Base-by-base conservation (phyloP, 2,113 vertebrate genomes). In the Pseudorhombus dupliciocellatus region DNA sequence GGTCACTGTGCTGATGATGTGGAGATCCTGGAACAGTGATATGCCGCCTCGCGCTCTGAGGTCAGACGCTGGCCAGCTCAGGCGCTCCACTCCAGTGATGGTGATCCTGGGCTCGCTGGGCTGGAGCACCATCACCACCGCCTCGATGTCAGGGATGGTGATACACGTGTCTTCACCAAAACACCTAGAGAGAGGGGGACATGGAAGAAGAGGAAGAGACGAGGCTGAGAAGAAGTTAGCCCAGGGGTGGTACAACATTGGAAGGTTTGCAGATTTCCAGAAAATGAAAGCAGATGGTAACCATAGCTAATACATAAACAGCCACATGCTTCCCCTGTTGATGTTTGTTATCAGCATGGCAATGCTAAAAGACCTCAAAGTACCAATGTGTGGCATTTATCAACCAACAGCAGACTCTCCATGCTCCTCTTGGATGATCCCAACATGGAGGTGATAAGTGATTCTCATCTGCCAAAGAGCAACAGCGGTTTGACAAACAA, bases 151-250 rank as follows among this genome's bases (percentile, higher is more conserved):
- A 1, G 97, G 96, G 86, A 99, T 94, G 71, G 87, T 95, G 86
- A 99, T 96, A 66, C 98, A 99, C 40, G 95, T 95, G 75, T 99
- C 98, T 90, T 99, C 98, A 73, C 96, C 97, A 62, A 98, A 99
- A 93, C 98, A 99, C 91, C 97, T 99, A 87, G 6, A 68, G 0
- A 42, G 0, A 52, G 34, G 42, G 0, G 46, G 9, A 70, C 26
- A 55, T 25, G 31, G 59, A 60, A 16, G 20, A 70, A 18, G 16
- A 24, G 7, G 37, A 61, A n/a, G 40, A 18, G 37, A 57, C 1
- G 14, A 28, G 55, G 21, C 14, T 2, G 42, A 50, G 61, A 30
- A 50, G 16, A n/a, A n/a, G n/a, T n/a, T n/a, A n/a, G n/a, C n/a
- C n/a, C n/a, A n/a, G 4, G 6, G 18, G 5, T n/a, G 10, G 8